A percentile compares a stretch with the other conserved stretches of the same genome.
phyloP scores from a whole-genome alignment of 2,113 vertebrate species.

The Oreochromis niloticus region DNA sequence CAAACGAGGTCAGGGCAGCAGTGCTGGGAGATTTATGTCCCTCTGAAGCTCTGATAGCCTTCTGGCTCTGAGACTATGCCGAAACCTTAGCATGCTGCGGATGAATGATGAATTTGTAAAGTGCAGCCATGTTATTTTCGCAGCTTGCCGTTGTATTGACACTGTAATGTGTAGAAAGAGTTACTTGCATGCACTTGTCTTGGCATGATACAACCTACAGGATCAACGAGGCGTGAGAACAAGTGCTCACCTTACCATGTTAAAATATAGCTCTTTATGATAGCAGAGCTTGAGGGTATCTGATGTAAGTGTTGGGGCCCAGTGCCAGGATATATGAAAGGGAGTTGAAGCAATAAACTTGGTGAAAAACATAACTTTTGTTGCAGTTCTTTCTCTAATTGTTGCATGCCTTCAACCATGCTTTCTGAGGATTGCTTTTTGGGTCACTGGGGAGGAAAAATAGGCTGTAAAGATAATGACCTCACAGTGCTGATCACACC shows the following conservation, averaged over 20 bases:
- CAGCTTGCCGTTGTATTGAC: constrained; percentile 9
- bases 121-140: constrained; percentile 24
- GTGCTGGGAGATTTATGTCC: constrained; percentile 60
- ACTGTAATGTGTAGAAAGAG: not conserved
- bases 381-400: not conserved
- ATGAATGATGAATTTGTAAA: constrained; percentile 46
- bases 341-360: not conserved
- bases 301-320: constrained; percentile 10
- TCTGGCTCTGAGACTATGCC: constrained; percentile 17
- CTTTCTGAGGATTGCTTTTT: not conserved
- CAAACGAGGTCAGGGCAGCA: constrained; percentile 67
- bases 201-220: not conserved
- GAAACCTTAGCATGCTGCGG: constrained; percentile 6
- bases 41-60: constrained; percentile 32
- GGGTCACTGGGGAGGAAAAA: constrained; percentile 35
- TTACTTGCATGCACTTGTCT: not conserved
- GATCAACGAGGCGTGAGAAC: constrained; percentile 1
- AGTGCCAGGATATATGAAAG: not conserved
- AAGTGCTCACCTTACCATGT: not conserved
- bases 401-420: not conserved
- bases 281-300: constrained; percentile 6
- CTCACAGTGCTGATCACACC: constrained; percentile 31
- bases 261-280: not conserved
- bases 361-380: not conserved
- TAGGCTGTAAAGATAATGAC: constrained; percentile 37